These are phyloP conservation scores for Todiramphus saurophagus DNA, from an alignment of 2,113 vertebrate species.

Conservation along the genomic window DNA sequence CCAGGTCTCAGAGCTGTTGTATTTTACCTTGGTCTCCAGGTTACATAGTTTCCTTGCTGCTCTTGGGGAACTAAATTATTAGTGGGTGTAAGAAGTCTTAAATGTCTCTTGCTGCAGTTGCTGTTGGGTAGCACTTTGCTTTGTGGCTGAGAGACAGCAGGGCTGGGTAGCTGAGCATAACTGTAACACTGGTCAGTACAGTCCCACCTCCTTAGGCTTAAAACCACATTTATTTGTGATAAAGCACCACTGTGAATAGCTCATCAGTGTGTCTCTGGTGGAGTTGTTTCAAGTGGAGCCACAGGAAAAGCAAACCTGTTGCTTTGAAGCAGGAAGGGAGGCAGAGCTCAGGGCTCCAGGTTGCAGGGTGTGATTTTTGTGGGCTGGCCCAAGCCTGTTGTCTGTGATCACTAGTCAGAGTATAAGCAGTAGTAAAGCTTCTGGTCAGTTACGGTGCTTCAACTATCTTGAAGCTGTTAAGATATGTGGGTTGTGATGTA, in stretches of 20 bases:
- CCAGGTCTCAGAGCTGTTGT: neutral
- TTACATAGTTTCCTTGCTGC: neutral
- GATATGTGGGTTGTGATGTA: neutral
- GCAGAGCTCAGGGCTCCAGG: neutral
- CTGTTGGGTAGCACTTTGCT: neutral
- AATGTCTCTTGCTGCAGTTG: neutral
- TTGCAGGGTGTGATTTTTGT: too few species aligned
- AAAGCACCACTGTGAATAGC: neutral
- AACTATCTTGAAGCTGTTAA: neutral
- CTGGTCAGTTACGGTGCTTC: neutral
- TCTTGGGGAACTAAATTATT: neutral
- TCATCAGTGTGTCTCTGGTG: neutral
- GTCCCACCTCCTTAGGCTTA: neutral
- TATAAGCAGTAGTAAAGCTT: neutral
- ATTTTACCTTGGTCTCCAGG: neutral
- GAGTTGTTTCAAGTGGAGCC: neutral
- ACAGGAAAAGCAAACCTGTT: neutral
- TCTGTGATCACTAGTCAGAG: too few species aligned
- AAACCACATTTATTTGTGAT: neutral
- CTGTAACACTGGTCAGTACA: neutral
- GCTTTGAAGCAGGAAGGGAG: rapidly evolving
- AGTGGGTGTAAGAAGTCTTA: neutral
- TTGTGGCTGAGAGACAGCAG: neutral
- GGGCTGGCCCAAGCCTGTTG: neutral
- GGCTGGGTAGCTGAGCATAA: neutral